Conservation (phyloP, 2,888 invertebrate genomes). For the Eumerus sabulonum region DNA sequence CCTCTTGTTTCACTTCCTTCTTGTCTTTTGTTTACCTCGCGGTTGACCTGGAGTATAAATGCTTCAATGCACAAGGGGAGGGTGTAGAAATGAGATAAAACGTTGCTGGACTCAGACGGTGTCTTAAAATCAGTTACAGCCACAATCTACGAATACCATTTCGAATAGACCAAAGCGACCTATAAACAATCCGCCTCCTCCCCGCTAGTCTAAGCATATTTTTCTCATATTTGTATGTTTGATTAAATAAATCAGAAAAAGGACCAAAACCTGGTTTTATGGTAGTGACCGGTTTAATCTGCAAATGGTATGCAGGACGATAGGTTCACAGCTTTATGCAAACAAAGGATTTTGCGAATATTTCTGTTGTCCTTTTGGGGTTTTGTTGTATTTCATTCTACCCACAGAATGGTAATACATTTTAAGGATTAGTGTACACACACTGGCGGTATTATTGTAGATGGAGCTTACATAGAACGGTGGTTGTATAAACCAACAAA, state of each 20-base stretch:
- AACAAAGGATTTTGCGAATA: constrained; percentile 2
- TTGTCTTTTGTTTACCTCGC: no score
- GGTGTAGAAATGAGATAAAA: no score
- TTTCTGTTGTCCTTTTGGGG: neutral
- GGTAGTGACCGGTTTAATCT: constrained; percentile 5
- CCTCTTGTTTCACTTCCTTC: no score
- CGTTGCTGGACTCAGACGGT: no score
- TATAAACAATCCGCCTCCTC: neutral
- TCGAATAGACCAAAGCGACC: neutral
- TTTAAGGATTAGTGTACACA: constrained; percentile 2
- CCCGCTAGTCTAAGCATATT: neutral
- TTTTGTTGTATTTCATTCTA: constrained; percentile 1
- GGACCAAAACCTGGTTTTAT: neutral
- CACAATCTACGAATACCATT: no score
- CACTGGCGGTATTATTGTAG: neutral
- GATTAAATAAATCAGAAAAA: neutral
- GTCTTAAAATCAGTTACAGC: no score
- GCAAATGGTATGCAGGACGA: constrained; percentile 17
- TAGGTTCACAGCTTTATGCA: constrained; percentile 2
- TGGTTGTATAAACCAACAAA: no score
- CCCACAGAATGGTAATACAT: constrained; percentile 1
- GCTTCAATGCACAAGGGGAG: no score
- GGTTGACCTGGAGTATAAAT: no score
- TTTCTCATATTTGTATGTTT: neutral
- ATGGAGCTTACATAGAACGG: no score